Percentiles rank a stretch among this genome's conserved stretches.
These are phyloP conservation scores for Dione juno DNA, from an alignment of 2,888 invertebrate genomes.

Conservation along the genomic window DNA sequence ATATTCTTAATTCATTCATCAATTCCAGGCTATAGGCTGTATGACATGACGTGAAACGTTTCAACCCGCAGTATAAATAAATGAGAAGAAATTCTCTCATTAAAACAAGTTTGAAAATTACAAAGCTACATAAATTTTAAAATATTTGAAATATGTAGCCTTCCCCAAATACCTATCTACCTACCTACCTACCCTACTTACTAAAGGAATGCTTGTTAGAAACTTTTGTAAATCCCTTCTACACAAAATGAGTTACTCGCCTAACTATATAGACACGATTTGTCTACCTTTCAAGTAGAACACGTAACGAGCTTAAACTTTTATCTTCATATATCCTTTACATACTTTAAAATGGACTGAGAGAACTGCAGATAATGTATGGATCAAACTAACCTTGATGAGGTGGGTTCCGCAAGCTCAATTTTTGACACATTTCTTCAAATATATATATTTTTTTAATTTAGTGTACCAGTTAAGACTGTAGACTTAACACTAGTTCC, in stretches of 20 bases:
- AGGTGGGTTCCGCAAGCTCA: too few relatives aligned
- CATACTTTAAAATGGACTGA: neutral
- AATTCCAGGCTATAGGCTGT: too few relatives aligned
- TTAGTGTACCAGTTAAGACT: too few relatives aligned
- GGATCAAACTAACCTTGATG: too few relatives aligned
- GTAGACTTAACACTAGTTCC: too few relatives aligned
- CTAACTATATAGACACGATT: constrained; percentile 12
- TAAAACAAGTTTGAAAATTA: neutral
- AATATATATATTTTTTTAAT: too few relatives aligned
- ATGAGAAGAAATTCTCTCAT: too few relatives aligned
- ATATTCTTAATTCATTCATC: too few relatives aligned
- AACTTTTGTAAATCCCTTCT: neutral
- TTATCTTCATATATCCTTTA: constrained; percentile 14
- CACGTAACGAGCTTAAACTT: constrained; percentile 20
- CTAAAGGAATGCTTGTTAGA: constrained; percentile 9
- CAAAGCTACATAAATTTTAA: too few relatives aligned
- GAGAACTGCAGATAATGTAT: neutral
- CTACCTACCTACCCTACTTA: neutral
- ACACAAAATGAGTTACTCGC: constrained; percentile 8
- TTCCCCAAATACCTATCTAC: neutral
- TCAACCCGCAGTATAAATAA: too few relatives aligned
- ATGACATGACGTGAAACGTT: too few relatives aligned
- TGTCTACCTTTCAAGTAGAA: constrained; percentile 2
- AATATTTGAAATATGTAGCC: neutral
- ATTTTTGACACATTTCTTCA: too few relatives aligned